A percentile compares a stretch with the other conserved stretches of the same genome.
Conservation (phyloP, 2,888 invertebrate species). For the Spialia ferax region DNA sequence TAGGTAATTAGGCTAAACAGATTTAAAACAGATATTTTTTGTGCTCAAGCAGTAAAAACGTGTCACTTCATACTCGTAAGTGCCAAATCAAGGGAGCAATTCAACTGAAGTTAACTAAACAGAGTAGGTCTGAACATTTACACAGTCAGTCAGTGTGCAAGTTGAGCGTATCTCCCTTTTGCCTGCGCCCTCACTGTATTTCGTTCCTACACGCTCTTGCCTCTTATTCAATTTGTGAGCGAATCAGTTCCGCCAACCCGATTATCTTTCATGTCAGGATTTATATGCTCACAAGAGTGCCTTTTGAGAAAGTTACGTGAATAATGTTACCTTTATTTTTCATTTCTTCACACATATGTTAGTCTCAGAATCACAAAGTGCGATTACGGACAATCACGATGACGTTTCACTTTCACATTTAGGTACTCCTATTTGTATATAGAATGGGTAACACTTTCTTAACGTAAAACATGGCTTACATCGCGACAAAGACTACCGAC, state of each 20-base stretch:
- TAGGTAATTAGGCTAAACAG: no score
- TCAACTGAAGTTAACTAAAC: conserved; percentile 22
- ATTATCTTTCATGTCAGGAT: conserved; percentile 81
- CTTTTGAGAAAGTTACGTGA: conserved; percentile 62
- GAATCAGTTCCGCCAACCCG: conserved; percentile 83
- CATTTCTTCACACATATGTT: neutral
- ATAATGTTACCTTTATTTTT: conserved; percentile 8
- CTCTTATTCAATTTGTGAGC: conserved; percentile 84
- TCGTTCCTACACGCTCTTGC: conserved; percentile 50
- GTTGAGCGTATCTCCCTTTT: conserved; percentile 61
- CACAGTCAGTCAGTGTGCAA: conserved; percentile 49
- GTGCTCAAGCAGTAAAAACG: neutral
- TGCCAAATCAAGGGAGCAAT: conserved; percentile 18
- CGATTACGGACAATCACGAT: neutral
- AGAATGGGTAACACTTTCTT: no score
- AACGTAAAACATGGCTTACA: no score
- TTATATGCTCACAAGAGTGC: conserved; percentile 76
- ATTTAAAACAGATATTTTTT: no score
- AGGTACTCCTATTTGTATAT: no score
- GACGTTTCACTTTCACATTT: neutral
- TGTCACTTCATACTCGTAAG: neutral
- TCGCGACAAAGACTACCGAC: no score
- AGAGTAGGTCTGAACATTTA: conserved; percentile 20
- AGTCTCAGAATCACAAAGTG: neutral
- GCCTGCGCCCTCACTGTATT: conserved; percentile 44